Conservation (phyloP, 2,797 vertebrate species). For the Lepilemur ruficaudatus region DNA sequence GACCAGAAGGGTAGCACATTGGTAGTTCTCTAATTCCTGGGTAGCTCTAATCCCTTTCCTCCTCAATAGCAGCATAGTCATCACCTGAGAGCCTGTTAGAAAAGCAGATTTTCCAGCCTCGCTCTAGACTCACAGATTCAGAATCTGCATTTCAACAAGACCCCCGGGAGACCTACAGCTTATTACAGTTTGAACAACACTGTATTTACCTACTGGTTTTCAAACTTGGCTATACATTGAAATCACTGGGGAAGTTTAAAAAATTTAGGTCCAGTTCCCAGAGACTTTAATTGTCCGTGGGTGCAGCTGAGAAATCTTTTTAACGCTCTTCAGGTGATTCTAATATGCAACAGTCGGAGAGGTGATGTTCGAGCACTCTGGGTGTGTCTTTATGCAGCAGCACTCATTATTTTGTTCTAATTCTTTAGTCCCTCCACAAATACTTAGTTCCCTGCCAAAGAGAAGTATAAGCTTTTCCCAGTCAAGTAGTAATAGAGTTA, state of each 20-base stretch:
- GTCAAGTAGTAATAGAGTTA: not conserved
- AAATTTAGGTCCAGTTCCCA: not conserved
- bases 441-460: not conserved
- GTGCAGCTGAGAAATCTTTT: not conserved
- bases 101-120: not conserved
- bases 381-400: not conserved
- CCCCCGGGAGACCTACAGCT: not conserved
- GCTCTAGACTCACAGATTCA: not conserved
- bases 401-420: not conserved
- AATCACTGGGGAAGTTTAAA: not conserved
- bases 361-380: not conserved
- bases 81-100: not conserved
- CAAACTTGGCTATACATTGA: not conserved
- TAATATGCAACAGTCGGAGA: not conserved
- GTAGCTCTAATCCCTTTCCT: fast-evolving
- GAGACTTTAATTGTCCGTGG: not conserved
- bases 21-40: not conserved
- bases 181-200: not conserved
- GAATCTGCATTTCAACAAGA: not conserved
- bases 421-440: not conserved
- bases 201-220: not conserved
- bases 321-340: not conserved
- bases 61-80: not conserved
- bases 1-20: not conserved
- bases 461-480: not conserved